Conservation (phyloP, 1,140 invertebrate species). For the Mycetomoellerius zeteki region DNA sequence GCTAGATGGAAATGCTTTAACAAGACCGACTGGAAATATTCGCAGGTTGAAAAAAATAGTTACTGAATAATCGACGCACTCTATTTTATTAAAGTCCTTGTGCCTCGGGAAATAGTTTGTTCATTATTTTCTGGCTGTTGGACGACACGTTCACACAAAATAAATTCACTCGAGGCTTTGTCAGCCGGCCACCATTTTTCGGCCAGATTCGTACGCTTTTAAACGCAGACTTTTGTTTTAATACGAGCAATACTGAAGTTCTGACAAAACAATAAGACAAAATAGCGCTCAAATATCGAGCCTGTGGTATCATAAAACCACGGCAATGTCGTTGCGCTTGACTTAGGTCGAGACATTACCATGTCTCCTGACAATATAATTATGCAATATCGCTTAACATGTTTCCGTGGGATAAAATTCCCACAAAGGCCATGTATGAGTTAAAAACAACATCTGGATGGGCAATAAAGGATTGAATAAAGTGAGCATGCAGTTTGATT, state of each 20-base stretch:
- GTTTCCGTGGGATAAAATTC: not conserved
- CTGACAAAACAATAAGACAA: not conserved
- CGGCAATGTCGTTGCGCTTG: too few species aligned
- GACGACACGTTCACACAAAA: not conserved
- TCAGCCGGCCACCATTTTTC: not conserved
- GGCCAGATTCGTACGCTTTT: slow-evolving; percentile 1
- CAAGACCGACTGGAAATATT: not conserved
- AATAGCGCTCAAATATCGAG: too few species aligned
- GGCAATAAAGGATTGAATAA: not conserved
- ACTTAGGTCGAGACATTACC: too few species aligned
- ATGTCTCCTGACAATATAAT: too few species aligned
- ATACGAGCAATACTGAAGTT: not conserved
- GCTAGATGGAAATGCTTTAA: not conserved
- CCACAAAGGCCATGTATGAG: not conserved
- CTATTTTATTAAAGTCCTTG: slow-evolving; percentile 29
- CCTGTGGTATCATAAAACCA: not conserved
- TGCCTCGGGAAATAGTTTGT: slow-evolving; percentile 13
- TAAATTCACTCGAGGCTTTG: slow-evolving; percentile 18
- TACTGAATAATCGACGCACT: slow-evolving; percentile 21
- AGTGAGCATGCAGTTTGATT: not conserved
- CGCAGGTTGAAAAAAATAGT: not conserved
- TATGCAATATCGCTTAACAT: not conserved
- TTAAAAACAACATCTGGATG: not conserved
- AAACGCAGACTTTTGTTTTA: slow-evolving; percentile 21
- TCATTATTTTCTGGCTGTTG: slow-evolving; percentile 26